These are phyloP conservation scores for Tangara arthus DNA, from an alignment of 2,797 vertebrate species.

Conservation along the genomic window DNA sequence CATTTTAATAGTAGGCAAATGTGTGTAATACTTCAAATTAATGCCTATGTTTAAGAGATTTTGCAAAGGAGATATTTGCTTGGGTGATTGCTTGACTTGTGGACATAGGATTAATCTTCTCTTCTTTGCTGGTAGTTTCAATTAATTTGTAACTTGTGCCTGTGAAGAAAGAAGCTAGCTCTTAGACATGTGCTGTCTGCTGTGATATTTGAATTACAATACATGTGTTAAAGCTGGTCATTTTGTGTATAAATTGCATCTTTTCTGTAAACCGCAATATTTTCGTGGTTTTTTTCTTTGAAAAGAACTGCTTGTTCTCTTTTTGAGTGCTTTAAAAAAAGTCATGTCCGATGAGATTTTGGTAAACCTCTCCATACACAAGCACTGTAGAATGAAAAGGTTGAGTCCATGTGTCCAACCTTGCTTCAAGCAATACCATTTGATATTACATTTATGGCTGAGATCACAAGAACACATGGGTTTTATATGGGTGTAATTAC, in stretches of 20 bases:
- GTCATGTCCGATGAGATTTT: background rate
- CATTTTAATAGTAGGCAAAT: background rate
- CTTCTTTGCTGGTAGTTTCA: background rate
- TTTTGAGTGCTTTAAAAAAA: background rate
- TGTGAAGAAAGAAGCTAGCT: background rate
- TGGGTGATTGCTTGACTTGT: background rate
- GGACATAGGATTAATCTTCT: background rate
- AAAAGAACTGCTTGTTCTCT: background rate
- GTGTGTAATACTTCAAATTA: background rate
- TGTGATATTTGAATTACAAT: background rate
- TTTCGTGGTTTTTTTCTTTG: background rate
- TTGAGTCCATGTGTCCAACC: background rate
- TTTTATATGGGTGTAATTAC: background rate
- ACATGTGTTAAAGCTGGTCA: background rate
- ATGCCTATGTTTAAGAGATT: background rate
- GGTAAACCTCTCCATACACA: background rate
- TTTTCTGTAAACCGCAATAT: background rate
- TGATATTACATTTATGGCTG: background rate
- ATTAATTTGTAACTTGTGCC: background rate
- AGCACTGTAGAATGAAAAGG: background rate
- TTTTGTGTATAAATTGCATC: background rate
- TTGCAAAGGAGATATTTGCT: background rate
- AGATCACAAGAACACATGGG: background rate
- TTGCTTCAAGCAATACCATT: background rate
- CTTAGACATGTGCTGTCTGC: background rate